phyloP scores from a whole-genome alignment of 2,113 vertebrate species.

The Tichodroma muraria region DNA sequence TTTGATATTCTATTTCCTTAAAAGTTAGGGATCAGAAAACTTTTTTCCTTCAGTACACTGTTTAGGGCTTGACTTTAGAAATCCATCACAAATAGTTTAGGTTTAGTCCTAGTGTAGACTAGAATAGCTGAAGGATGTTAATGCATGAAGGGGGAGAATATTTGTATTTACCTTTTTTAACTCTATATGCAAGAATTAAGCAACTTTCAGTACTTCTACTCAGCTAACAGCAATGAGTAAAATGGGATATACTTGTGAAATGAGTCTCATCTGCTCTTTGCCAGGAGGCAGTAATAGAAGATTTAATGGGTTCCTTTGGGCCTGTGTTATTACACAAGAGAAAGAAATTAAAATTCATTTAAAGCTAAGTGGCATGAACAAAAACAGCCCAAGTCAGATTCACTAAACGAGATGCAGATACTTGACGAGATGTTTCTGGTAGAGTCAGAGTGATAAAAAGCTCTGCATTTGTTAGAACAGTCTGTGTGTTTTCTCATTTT shows the following conservation, averaged over 20 bases:
- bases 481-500: not conserved
- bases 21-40: not conserved
- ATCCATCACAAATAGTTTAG: not conserved
- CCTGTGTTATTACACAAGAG: constrained; percentile 28
- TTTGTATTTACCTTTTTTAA: not conserved
- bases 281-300: constrained; percentile 31
- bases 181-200: not conserved
- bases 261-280: constrained; percentile 33
- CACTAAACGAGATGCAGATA: not conserved
- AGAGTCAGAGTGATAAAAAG: not conserved
- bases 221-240: not conserved
- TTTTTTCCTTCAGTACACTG: not conserved
- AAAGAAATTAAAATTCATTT: constrained; percentile 43
- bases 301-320: constrained; percentile 42
- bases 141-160: not conserved
- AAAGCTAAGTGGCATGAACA: constrained; percentile 24
- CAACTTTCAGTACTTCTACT: not conserved
- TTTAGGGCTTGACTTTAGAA: not conserved
- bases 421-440: not conserved
- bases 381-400: not conserved
- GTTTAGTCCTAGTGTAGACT: not conserved
- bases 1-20: not conserved
- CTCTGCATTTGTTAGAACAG: not conserved
- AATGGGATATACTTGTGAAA: not conserved
- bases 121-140: not conserved